Evolutionary conservation across 2,113 vertebrate genomes (phyloP), one percentile per base, ranked within the genome.

Genomic region (Calonectris borealis): DNA sequence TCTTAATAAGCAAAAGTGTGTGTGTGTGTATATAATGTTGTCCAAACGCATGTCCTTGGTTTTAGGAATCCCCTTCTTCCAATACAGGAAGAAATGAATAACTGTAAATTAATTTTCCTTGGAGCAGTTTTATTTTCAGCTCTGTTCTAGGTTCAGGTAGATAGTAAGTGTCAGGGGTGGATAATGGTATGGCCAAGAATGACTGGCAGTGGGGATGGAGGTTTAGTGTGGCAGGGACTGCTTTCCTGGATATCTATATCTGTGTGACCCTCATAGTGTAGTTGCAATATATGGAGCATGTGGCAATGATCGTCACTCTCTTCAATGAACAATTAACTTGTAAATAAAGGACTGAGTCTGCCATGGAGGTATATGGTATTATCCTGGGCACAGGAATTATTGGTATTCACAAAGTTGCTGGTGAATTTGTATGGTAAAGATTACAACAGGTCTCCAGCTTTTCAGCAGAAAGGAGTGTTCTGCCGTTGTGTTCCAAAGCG

Each of bases 391-490:
- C 36, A 73, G 55, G 88, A 78, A 54, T 90, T 55, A 46, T 0
- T 76, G 25, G 12, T 94, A 11, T 66, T 79, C 27, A 25, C 26
- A 26, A 1, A 90, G 82, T 49, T 88, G 29, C 66, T 80, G 70
- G 51, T 90, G 66, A 46, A 44, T 92, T 61, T 83, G 44, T 79
- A 7, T 83, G 54, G 66, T 80, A 49, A 80, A 70, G 82, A 60
- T 86, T 85, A 36, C 70, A 85, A n/a, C 54, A 76, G 84, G 49
- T 69, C 90, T 94, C 24, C 36, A 76, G 62, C 46, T 57, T 72
- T 83, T 77, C 91, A 77, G 89, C 68, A 88, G 86, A 86, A 75
- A 64, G 87, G 72, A 83, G 70, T 68, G 52, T 81, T 94, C 68
- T 86, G 77, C 73, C 48, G 54, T 85, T 94, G 84, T 93, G 55